phyloP scores from a whole-genome alignment of 2,797 vertebrate genomes.

The Microcaecilia unicolor region DNA sequence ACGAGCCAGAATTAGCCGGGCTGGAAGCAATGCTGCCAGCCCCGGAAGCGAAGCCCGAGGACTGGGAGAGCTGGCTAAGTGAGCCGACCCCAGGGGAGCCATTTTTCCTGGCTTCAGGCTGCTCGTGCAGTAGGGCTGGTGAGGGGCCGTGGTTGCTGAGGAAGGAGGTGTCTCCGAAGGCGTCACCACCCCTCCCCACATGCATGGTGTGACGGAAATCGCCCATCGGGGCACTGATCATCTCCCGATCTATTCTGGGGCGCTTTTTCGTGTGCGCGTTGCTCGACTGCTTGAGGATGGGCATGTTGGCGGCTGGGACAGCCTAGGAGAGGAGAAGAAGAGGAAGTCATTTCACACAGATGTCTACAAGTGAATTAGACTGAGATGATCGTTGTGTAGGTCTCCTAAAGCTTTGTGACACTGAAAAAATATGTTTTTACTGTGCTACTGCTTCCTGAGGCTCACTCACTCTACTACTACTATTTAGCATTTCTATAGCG shows the following conservation, averaged over 20 bases:
- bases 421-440: no score
- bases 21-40: conserved; percentile 14
- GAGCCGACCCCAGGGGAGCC: conserved; percentile 1
- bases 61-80: conserved; percentile 15
- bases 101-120: neutral
- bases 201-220: conserved; percentile 92
- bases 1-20: conserved; percentile 9
- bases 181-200: conserved; percentile 82
- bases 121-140: conserved; percentile 9
- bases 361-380: no score
- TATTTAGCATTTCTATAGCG: no score
- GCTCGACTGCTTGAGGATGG: conserved; percentile 76
- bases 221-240: conserved; percentile 73
- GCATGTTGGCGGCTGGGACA: conserved; percentile 51
- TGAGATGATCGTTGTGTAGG: no score
- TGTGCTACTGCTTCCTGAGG: no score
- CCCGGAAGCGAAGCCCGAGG: conserved; percentile 11
- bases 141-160: conserved; percentile 64
- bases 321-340: neutral
- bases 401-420: no score
- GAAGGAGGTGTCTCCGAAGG: conserved; percentile 88
- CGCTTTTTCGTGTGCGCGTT: conserved; percentile 32
- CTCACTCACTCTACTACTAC: no score
- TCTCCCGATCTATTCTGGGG: conserved; percentile 61
- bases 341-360: no score